A percentile compares a stretch with the other conserved stretches of the same genome.
These are phyloP conservation scores for Drosophila nr. perissopoda DNA, from an alignment of 2,888 invertebrate species.

Conservation along the genomic window DNA sequence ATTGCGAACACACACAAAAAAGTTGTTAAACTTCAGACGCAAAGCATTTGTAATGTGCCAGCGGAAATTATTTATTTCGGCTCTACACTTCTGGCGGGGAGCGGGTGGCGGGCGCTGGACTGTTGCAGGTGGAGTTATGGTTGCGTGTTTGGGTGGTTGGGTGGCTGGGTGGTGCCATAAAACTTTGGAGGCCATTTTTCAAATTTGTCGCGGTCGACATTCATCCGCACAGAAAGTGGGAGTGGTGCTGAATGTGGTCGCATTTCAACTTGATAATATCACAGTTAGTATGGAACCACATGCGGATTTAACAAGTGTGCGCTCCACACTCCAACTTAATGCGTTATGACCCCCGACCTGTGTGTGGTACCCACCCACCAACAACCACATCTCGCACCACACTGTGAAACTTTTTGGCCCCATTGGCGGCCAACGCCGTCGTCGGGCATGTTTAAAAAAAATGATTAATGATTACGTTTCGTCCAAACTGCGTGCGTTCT, in stretches of 20 bases:
- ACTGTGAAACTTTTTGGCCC: slow-evolving; percentile 61
- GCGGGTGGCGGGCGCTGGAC: slow-evolving; percentile 44
- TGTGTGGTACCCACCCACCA: background rate
- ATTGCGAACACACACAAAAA: slow-evolving; percentile 21
- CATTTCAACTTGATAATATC: slow-evolving; percentile 76
- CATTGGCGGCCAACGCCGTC: slow-evolving; percentile 22
- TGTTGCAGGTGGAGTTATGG: background rate
- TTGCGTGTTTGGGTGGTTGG: background rate
- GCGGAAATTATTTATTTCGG: slow-evolving; percentile 73
- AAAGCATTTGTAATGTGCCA: slow-evolving; percentile 79
- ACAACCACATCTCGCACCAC: background rate
- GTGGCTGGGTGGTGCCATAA: slow-evolving; percentile 49
- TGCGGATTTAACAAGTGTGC: slow-evolving; percentile 65
- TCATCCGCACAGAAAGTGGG: slow-evolving; percentile 37
- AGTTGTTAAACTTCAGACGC: slow-evolving; percentile 70
- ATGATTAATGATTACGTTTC: slow-evolving; percentile 77
- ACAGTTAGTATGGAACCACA: slow-evolving; percentile 66
- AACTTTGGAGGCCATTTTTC: slow-evolving; percentile 76
- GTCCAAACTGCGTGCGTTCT: slow-evolving; percentile 63
- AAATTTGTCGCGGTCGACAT: slow-evolving; percentile 75
- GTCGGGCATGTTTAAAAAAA: slow-evolving; percentile 58
- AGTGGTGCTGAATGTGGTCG: slow-evolving; percentile 46
- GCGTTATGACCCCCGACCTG: slow-evolving; percentile 65
- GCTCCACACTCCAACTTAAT: slow-evolving; percentile 63
- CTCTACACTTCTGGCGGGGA: slow-evolving; percentile 57